These are phyloP conservation scores for Aphelenchoides avenae DNA, from an alignment of 1,140 invertebrate genomes.

Conservation along the genomic window DNA sequence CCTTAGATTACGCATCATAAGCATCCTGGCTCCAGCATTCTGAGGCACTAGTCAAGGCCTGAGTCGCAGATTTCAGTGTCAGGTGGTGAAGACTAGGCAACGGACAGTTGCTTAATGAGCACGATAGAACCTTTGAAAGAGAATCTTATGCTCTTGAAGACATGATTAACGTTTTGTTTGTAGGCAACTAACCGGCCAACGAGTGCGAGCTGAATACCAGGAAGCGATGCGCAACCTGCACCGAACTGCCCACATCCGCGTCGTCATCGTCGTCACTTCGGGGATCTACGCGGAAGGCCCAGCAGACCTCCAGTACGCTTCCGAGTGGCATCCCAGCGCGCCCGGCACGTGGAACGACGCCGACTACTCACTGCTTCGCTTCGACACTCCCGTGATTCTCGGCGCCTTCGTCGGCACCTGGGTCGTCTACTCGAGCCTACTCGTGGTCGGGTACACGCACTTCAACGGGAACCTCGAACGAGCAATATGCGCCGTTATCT, in stretches of 20 bases:
- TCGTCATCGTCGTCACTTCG: conserved; percentile 40
- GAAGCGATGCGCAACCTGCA: conserved; percentile 35
- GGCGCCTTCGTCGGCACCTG: conserved; percentile 38
- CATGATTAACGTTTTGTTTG: too few relatives aligned
- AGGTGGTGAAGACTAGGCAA: too few relatives aligned
- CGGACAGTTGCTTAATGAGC: too few relatives aligned
- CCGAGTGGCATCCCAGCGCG: conserved; percentile 4
- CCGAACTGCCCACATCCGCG: neutral
- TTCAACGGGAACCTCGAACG: conserved; percentile 21
- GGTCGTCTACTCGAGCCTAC: conserved; percentile 39
- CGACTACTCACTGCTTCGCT: conserved; percentile 18
- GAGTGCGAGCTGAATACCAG: conserved; percentile 27
- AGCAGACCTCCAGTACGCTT: conserved; percentile 20
- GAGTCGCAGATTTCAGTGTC: too few relatives aligned
- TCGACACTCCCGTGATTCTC: conserved; percentile 33
- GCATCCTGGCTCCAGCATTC: too few relatives aligned
- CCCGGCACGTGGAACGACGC: neutral
- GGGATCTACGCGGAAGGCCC: conserved; percentile 4
- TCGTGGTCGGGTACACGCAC: conserved; percentile 42
- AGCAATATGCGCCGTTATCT: conserved; percentile 25
- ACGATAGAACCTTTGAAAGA: too few relatives aligned
- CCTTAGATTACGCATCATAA: too few relatives aligned
- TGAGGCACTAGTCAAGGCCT: too few relatives aligned
- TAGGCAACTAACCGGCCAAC: conserved; percentile 32
- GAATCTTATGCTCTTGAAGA: too few relatives aligned